These are phyloP conservation scores for Sphecodes monilicornis DNA, from an alignment of 2,888 invertebrate genomes.

Conservation along the genomic window DNA sequence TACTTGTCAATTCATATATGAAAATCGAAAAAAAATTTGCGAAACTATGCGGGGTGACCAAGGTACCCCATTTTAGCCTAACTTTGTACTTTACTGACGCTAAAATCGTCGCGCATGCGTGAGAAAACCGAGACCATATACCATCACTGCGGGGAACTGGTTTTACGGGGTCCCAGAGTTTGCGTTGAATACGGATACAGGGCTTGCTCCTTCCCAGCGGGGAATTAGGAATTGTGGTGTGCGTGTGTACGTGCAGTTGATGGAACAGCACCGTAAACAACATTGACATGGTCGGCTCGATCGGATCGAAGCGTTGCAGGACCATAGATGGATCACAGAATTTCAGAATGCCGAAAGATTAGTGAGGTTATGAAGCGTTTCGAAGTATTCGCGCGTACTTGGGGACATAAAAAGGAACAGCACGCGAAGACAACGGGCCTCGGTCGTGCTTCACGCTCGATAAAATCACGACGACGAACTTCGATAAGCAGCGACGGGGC, in stretches of 20 bases:
- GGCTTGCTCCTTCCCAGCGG: not conserved
- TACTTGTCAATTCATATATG: no score
- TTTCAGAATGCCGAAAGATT: not conserved
- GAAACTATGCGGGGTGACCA: no score
- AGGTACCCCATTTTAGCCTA: no score
- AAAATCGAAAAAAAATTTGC: no score
- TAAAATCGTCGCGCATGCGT: no score
- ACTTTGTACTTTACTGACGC: no score
- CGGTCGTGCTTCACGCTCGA: constrained; percentile 57
- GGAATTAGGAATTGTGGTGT: not conserved
- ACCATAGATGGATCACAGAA: not conserved
- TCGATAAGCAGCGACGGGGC: constrained; percentile 56
- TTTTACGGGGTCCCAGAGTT: constrained; percentile 19
- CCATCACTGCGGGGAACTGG: constrained; percentile 50
- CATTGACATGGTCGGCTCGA: not conserved
- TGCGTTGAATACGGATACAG: not conserved
- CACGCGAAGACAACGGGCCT: constrained; percentile 7
- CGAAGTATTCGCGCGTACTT: not conserved
- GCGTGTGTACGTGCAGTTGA: not conserved
- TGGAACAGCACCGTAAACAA: constrained; percentile 26
- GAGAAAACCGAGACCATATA: no score
- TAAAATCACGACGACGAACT: constrained; percentile 62
- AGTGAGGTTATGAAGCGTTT: not conserved
- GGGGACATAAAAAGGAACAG: not conserved
- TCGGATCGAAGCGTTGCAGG: not conserved